Conservation (phyloP, 2,113 vertebrate genomes). For the Nicator chloris region DNA sequence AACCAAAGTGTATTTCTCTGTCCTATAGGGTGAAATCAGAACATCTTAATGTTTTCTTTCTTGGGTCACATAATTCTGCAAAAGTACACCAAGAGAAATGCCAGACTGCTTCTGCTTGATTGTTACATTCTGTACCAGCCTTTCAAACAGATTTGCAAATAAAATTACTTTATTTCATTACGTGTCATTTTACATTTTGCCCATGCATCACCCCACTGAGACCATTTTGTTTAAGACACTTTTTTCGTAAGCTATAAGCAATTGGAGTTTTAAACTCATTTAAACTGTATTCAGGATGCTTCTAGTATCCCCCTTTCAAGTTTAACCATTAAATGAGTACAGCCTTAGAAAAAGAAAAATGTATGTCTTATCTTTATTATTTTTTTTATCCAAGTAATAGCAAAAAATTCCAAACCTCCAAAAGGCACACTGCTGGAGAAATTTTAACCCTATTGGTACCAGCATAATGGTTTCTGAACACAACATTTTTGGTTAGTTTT, state of each 20-base stretch:
- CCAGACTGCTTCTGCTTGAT: conserved; percentile 2
- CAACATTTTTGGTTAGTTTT: background rate
- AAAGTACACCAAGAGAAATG: conserved; percentile 41
- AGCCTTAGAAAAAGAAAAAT: background rate
- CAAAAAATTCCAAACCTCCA: background rate
- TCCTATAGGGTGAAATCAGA: conserved; percentile 65
- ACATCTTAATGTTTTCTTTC: conserved; percentile 62
- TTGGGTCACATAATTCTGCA: conserved; percentile 60
- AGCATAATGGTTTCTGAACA: background rate
- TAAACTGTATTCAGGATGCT: background rate
- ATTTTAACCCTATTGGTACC: background rate
- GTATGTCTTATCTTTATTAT: background rate
- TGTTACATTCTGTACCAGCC: conserved; percentile 12
- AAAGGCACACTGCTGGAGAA: background rate
- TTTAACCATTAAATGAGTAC: background rate
- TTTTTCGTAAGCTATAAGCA: background rate
- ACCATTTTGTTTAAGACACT: conserved; percentile 33
- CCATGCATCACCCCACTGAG: conserved; percentile 17
- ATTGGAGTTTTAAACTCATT: conserved; percentile 27
- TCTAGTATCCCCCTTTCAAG: background rate
- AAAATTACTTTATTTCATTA: conserved; percentile 61
- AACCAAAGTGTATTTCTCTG: conserved; percentile 54
- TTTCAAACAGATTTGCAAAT: conserved; percentile 42
- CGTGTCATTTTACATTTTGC: conserved; percentile 48
- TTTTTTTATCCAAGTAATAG: background rate